Evolutionary conservation across 2,113 vertebrate genomes (phyloP).

Genomic region (Thunnus thynnus): DNA sequence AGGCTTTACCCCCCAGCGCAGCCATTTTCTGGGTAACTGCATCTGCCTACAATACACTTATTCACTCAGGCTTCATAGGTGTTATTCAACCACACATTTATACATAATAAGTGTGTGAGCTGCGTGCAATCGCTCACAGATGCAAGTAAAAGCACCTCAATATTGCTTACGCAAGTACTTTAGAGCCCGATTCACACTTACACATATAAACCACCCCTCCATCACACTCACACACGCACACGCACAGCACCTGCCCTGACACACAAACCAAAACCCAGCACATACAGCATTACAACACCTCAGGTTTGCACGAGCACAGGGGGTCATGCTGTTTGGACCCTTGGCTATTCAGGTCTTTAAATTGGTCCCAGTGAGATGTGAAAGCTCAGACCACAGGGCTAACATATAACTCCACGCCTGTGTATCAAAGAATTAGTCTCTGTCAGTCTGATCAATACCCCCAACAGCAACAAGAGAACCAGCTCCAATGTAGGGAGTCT

Average conservation of each 20-base stretch:
- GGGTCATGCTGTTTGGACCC: slow-evolving; percentile 28
- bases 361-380: slow-evolving; percentile 82
- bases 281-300: slow-evolving; percentile 8
- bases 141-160: slow-evolving; percentile 8
- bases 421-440: slow-evolving; percentile 54
- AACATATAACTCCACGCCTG: slow-evolving; percentile 59
- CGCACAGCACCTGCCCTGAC: not conserved
- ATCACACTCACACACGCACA: not conserved
- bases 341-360: slow-evolving; percentile 64
- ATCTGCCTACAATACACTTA: slow-evolving; percentile 34
- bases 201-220: not conserved
- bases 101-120: slow-evolving; percentile 39
- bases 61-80: slow-evolving; percentile 27
- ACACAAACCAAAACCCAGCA: not conserved
- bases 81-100: slow-evolving; percentile 24
- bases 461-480: slow-evolving; percentile 25
- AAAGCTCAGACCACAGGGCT: slow-evolving; percentile 44
- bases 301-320: slow-evolving; percentile 11
- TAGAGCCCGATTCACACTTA: slow-evolving; percentile 24
- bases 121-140: slow-evolving; percentile 42
- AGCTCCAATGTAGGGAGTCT: slow-evolving; percentile 11
- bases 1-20: slow-evolving; percentile 4
- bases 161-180: slow-evolving; percentile 55
- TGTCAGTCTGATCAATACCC: slow-evolving; percentile 58
- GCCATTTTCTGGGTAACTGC: slow-evolving; percentile 47